Conservation (phyloP, 2,888 invertebrate species). For the Machimus atricapillus region DNA sequence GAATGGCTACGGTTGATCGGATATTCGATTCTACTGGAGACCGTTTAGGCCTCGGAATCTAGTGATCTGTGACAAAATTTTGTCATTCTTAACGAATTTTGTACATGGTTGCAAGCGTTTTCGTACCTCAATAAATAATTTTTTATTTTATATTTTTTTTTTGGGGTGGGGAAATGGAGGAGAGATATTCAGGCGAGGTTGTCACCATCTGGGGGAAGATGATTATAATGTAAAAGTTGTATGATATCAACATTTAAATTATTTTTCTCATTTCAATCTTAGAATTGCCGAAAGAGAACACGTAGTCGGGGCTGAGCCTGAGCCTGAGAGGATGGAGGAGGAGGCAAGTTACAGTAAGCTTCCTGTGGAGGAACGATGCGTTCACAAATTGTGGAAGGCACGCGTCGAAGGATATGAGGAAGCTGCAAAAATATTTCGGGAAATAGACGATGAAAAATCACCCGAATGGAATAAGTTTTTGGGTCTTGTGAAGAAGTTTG, state of each 20-base stretch:
- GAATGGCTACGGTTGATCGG: neutral
- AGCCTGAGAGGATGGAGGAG: constrained; percentile 72
- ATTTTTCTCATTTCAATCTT: constrained; percentile 18
- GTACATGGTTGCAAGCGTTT: neutral
- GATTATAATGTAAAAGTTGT: neutral
- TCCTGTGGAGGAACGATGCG: constrained; percentile 87
- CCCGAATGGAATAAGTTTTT: constrained; percentile 92
- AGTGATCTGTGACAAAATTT: constrained; percentile 44
- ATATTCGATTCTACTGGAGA: neutral
- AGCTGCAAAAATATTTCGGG: constrained; percentile 84
- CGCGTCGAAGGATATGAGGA: constrained; percentile 94
- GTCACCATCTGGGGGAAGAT: neutral
- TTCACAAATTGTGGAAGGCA: constrained; percentile 96
- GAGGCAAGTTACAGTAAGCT: constrained; percentile 88
- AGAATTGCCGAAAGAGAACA: constrained; percentile 35
- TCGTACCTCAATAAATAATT: neutral
- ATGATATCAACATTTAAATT: neutral
- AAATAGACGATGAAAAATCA: constrained; percentile 90
- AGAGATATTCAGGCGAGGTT: neutral
- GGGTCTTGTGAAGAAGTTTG: constrained; percentile 92
- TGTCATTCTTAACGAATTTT: constrained; percentile 17
- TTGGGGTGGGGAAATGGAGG: neutral
- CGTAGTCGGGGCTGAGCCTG: no score
- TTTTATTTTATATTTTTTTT: neutral
- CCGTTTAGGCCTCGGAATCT: neutral